Evolutionary conservation across 2,797 vertebrate species (phyloP), one percentile per base, ranked within the genome.

Genomic region (Gephyroberyx darwinii): DNA sequence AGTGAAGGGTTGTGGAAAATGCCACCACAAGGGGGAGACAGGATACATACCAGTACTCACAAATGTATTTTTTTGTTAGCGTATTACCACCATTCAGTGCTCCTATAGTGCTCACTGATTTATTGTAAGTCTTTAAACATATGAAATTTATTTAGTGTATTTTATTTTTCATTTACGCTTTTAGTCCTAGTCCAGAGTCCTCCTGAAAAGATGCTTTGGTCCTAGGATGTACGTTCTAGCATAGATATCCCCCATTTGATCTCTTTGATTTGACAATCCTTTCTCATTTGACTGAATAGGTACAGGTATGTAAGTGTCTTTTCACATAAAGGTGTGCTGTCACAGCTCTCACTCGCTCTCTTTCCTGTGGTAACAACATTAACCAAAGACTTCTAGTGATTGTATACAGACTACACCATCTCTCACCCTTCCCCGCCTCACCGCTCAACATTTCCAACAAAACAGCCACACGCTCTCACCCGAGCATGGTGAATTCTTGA

Each of bases 311-410:
- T 59, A 41, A 41, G 39, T 41, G 78, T 66, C 77, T 78, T 64
- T 56, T 78, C 78, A 60, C 68, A 17, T 71, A 77, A 69, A 56
- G 53, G 83, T 83, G 83, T 13, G 17, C 91, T 84, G 60, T 84
- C 70, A 62, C 82, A 65, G 72, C 85, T 57, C 74, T 61, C 69
- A 50, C 65, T 64, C 75, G 93, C 95, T 93, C 95, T 63, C 80
- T 80, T 83, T 58, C 86, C 88, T 79, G 85, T 76, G 88, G 87
- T 93, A 92, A 95, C 95, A 95, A 96, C 86, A 64, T 81, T 96
- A 97, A 99, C 97, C 98, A 99, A 99, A 99, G 97, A 99, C 95
- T 98, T 97, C 91, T 95, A 96, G 95, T 99, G 97, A 99, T 99
- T 99, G 97, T 99, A 99, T 95, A 95, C 92, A 93, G 95, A 93